Evolutionary conservation across 1,140 invertebrate species (phyloP).

Genomic region (Drosophila neocordata): DNA sequence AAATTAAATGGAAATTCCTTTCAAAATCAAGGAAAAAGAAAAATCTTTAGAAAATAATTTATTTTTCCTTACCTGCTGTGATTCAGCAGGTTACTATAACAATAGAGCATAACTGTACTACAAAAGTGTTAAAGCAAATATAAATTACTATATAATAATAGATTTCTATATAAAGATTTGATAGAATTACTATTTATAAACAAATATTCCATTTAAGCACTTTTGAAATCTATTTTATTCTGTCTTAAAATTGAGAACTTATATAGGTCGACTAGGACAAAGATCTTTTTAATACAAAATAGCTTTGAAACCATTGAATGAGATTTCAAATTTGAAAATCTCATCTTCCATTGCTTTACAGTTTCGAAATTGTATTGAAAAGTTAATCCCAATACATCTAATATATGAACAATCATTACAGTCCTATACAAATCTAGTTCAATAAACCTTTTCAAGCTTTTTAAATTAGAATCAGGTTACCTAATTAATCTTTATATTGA

Average conservation of each 20-base stretch:
- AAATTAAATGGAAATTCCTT: conserved; percentile 2
- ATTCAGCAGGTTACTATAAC: conserved; percentile 16
- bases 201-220: too few relatives aligned
- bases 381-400: too few relatives aligned
- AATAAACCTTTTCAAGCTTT: background rate
- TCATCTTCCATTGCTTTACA: background rate
- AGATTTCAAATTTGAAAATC: too few relatives aligned
- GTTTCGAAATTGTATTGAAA: too few relatives aligned
- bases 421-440: too few relatives aligned
- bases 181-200: too few relatives aligned
- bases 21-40: background rate
- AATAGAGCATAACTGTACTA: conserved; percentile 32
- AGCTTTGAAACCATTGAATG: background rate
- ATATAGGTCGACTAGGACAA: background rate
- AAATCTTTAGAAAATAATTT: background rate
- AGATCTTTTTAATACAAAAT: background rate
- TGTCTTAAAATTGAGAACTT: background rate
- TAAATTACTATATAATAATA: too few relatives aligned
- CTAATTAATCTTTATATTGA: background rate
- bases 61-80: conserved; percentile 35
- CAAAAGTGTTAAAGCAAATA: too few relatives aligned
- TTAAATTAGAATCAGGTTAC: background rate
- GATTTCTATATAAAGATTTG: too few relatives aligned
- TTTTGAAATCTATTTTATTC: conserved; percentile 21
- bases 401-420: too few relatives aligned